phyloP scores from a whole-genome alignment of 2,113 vertebrate genomes.

The Sialia sialis region DNA sequence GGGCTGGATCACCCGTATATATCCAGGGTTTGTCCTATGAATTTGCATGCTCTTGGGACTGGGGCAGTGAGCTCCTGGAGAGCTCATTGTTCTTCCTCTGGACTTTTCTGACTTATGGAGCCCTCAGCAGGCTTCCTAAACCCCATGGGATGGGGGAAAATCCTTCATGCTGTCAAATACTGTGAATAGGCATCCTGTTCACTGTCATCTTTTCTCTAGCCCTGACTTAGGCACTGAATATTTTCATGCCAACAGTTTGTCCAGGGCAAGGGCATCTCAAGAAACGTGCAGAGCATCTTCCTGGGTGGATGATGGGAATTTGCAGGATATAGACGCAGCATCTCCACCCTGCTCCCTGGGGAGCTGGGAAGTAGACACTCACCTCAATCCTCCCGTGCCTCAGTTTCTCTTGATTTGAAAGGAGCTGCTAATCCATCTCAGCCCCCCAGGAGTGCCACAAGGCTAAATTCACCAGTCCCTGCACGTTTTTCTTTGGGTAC shows the following conservation, averaged over 20 bases:
- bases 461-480: neutral
- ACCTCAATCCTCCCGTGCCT: neutral
- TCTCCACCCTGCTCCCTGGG: neutral
- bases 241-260: neutral
- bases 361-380: neutral
- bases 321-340: neutral
- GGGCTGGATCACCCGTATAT: neutral
- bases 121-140: neutral
- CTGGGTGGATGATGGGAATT: rapidly evolving
- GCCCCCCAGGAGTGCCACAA: neutral
- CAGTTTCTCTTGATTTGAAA: neutral
- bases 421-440: neutral
- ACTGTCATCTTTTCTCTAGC: neutral
- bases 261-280: neutral
- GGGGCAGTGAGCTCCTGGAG: rapidly evolving
- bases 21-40: neutral
- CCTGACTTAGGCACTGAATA: neutral
- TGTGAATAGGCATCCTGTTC: neutral
- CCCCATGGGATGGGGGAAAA: neutral
- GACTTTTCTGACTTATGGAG: neutral
- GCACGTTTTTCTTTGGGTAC: neutral
- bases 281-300: neutral
- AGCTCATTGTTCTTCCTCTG: neutral
- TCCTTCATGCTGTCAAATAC: neutral
- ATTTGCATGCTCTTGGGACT: rapidly evolving